phyloP scores from a whole-genome alignment of 2,113 vertebrate genomes.

The Hippocampus abdominalis region DNA sequence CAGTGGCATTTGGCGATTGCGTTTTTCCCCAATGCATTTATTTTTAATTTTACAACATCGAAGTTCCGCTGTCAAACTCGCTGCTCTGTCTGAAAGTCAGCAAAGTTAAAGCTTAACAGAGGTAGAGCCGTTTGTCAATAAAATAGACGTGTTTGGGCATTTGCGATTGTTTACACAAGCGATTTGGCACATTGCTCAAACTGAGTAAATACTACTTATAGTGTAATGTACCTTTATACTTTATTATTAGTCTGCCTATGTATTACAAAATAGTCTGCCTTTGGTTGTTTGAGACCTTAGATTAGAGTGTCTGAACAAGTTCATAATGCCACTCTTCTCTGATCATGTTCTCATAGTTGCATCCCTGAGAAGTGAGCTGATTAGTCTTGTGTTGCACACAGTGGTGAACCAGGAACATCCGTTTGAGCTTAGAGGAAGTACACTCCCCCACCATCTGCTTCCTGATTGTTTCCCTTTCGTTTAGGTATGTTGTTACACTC shows the following conservation, averaged over 20 bases:
- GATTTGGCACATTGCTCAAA: neutral
- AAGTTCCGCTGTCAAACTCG: slow-evolving; percentile 9
- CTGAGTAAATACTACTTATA: neutral
- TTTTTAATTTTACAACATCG: neutral
- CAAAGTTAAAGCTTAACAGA: slow-evolving; percentile 16
- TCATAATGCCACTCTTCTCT: slow-evolving; percentile 43
- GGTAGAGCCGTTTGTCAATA: neutral
- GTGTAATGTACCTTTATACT: too few relatives aligned
- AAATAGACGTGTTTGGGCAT: neutral
- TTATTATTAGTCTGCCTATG: too few relatives aligned
- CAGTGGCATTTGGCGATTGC: neutral
- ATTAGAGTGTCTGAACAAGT: neutral
- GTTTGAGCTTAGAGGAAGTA: slow-evolving; percentile 34
- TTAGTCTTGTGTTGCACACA: slow-evolving; percentile 55
- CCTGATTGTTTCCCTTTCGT: neutral
- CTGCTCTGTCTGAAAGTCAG: slow-evolving; percentile 14
- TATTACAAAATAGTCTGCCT: too few relatives aligned
- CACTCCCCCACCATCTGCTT: slow-evolving; percentile 19
- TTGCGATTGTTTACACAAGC: neutral
- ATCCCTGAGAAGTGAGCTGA: slow-evolving; percentile 51
- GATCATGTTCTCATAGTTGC: slow-evolving; percentile 42
- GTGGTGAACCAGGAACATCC: slow-evolving; percentile 41
- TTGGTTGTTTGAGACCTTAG: neutral
- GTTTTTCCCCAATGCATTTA: neutral
- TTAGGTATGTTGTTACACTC: neutral